Conservation (phyloP, 2,113 vertebrate species). For the Mandrillus leucophaeus region DNA sequence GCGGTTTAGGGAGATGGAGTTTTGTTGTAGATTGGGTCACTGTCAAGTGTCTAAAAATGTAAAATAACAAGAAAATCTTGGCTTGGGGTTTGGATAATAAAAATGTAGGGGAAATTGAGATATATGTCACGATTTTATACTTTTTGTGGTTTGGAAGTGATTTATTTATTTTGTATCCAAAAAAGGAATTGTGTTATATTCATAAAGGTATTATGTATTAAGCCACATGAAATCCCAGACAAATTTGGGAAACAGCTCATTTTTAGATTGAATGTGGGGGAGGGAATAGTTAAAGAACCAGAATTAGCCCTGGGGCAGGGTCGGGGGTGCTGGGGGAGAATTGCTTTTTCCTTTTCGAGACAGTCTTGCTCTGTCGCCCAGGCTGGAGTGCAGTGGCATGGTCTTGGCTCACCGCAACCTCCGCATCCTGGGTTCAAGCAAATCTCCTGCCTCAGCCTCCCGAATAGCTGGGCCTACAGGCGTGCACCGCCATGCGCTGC, state of each 20-base stretch:
- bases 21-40: slow-evolving; percentile 12
- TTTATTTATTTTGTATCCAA: slow-evolving; percentile 43
- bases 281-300: not conserved
- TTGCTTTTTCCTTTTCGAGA: not conserved
- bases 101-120: slow-evolving; percentile 38
- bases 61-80: slow-evolving; percentile 35
- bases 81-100: not conserved
- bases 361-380: too few relatives aligned
- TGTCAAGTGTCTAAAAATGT: slow-evolving; percentile 41
- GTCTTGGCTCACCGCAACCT: too few relatives aligned
- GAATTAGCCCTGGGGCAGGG: not conserved
- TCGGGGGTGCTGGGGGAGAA: not conserved
- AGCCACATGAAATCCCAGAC: slow-evolving; percentile 53
- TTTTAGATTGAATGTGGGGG: not conserved
- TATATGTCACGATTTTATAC: not conserved
- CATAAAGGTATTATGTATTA: slow-evolving; percentile 26
- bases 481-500: too few relatives aligned
- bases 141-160: slow-evolving; percentile 42
- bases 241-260: not conserved
- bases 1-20: slow-evolving; percentile 27
- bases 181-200: slow-evolving; percentile 44
- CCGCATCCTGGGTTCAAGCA: too few relatives aligned
- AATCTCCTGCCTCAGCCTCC: too few relatives aligned
- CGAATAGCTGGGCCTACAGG: too few relatives aligned
- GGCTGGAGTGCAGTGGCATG: too few relatives aligned